Percentiles rank a stretch among this genome's conserved stretches.
phyloP scores from a whole-genome alignment of 2,888 invertebrate genomes.

The Ditylenchus weischeri region DNA sequence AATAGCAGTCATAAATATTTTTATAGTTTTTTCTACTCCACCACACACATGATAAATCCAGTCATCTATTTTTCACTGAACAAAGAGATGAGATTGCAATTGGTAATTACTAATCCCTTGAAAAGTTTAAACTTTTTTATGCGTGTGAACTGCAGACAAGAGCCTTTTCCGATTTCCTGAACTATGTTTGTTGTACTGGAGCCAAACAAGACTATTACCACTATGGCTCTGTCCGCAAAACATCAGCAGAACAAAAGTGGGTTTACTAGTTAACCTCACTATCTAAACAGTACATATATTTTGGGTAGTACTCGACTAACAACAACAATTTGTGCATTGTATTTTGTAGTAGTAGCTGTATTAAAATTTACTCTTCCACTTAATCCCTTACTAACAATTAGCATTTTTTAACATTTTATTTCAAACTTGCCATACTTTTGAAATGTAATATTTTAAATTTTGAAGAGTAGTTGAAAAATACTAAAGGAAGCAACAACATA shows the following conservation, averaged over 20 bases:
- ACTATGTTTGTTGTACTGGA: slow-evolving; percentile 22
- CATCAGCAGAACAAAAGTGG: slow-evolving; percentile 25
- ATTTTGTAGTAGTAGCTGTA: too few species aligned
- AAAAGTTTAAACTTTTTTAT: too few species aligned
- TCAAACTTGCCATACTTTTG: too few species aligned
- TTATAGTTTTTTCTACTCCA: slow-evolving; percentile 54
- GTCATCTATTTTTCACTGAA: slow-evolving; percentile 55
- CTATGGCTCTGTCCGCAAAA: slow-evolving; percentile 22
- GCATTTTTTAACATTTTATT: too few species aligned
- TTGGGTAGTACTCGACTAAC: too few species aligned
- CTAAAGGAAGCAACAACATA: too few species aligned
- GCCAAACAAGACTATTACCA: slow-evolving; percentile 20
- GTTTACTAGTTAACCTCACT: background rate
- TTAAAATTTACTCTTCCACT: too few species aligned
- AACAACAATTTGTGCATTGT: too few species aligned
- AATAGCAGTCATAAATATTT: background rate
- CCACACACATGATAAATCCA: slow-evolving; percentile 58
- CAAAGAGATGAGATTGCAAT: slow-evolving; percentile 47
- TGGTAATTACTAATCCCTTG: slow-evolving; percentile 12
- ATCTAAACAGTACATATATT: too few species aligned
- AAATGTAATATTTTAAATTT: too few species aligned
- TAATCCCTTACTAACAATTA: too few species aligned
- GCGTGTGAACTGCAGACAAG: background rate
- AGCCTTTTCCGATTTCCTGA: slow-evolving; percentile 27
- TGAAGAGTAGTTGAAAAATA: too few species aligned